These are phyloP conservation scores for Acipenser oxyrinchus DNA, from an alignment of 2,797 vertebrate genomes.

Conservation along the genomic window DNA sequence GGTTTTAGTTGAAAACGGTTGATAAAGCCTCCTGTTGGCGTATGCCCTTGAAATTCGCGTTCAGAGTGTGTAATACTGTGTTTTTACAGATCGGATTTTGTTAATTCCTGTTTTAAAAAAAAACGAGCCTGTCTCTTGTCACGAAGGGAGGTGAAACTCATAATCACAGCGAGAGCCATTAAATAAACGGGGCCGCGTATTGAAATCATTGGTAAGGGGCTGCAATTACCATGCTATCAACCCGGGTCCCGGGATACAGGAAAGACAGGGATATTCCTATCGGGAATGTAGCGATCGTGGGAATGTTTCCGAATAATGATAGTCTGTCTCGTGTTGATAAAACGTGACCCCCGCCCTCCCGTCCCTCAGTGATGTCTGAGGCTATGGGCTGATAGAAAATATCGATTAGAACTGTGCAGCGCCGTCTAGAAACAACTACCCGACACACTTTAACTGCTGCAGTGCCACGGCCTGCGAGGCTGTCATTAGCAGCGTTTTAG, in stretches of 20 bases:
- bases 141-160: slow-evolving; percentile 4
- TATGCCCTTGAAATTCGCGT: slow-evolving; percentile 46
- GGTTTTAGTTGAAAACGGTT: slow-evolving; percentile 50
- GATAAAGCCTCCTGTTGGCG: slow-evolving; percentile 42
- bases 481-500: slow-evolving; percentile 15
- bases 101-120: too few relatives aligned
- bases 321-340: slow-evolving; percentile 67
- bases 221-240: slow-evolving; percentile 66
- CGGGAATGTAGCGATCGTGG: slow-evolving; percentile 69
- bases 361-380: slow-evolving; percentile 71
- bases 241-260: slow-evolving; percentile 28
- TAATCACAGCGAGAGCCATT: slow-evolving; percentile 48
- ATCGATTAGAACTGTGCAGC: slow-evolving; percentile 79
- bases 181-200: slow-evolving; percentile 61
- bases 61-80: slow-evolving; percentile 33
- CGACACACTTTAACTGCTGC: slow-evolving; percentile 74
- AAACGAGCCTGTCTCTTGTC: slow-evolving; percentile 3
- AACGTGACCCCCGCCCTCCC: slow-evolving; percentile 59
- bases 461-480: slow-evolving; percentile 31
- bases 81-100: too few relatives aligned
- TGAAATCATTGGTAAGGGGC: slow-evolving; percentile 70
- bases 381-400: slow-evolving; percentile 84
- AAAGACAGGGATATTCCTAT: slow-evolving; percentile 64
- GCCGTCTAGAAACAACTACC: slow-evolving; percentile 67
- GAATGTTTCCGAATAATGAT: slow-evolving; percentile 70